Percentiles rank a stretch among this genome's conserved stretches.
Evolutionary conservation across 2,113 vertebrate genomes (phyloP).

Genomic region (Puma concolor): DNA sequence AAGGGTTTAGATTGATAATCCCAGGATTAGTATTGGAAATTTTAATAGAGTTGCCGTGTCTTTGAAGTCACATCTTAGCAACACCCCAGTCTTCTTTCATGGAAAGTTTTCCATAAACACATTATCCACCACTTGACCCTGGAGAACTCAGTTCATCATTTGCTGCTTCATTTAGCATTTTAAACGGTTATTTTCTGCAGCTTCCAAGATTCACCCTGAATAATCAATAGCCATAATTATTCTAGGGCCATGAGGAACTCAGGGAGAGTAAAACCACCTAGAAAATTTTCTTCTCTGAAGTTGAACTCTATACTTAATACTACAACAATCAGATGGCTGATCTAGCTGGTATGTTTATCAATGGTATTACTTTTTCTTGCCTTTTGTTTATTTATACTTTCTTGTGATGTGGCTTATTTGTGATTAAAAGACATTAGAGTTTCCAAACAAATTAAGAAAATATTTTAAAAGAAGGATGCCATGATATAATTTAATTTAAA

Average conservation of each 20-base stretch:
- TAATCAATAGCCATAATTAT: slow-evolving; percentile 48
- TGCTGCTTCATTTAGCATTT: slow-evolving; percentile 12
- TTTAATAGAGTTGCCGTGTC: background rate
- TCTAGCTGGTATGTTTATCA: background rate
- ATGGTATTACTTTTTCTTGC: background rate
- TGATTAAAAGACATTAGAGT: background rate
- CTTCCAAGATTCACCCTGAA: background rate
- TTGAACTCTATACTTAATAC: background rate
- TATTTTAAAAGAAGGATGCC: background rate
- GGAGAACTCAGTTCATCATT: background rate
- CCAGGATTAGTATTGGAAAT: background rate
- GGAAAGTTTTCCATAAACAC: background rate
- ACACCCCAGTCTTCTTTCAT: background rate
- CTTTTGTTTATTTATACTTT: background rate
- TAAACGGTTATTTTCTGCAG: slow-evolving; percentile 18
- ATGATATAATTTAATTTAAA: background rate
- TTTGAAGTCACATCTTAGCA: slow-evolving; percentile 53
- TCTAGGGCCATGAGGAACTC: background rate
- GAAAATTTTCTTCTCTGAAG: background rate
- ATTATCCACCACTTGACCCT: background rate
- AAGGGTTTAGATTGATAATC: slow-evolving; percentile 25
- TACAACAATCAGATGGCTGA: background rate
- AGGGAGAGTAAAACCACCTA: background rate
- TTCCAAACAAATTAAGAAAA: background rate
- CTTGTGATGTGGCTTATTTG: background rate